Evolutionary conservation across 2,113 vertebrate genomes (phyloP), one percentile per base, ranked within the genome.

Genomic region (Montifringilla adamsi): DNA sequence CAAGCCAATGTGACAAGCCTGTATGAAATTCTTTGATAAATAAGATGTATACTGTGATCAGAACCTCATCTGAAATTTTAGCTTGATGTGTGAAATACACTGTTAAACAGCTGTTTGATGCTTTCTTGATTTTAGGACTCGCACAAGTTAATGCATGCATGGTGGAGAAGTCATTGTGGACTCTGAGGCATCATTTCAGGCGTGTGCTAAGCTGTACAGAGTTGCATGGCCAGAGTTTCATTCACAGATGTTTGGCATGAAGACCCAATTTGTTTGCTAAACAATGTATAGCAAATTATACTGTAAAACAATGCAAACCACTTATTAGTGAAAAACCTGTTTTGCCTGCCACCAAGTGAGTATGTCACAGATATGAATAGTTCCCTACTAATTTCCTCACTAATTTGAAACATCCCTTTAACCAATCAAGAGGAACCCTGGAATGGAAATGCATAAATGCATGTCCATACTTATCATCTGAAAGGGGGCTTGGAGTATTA

Each of bases 41-140:
- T 52, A 68, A 39, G 23, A 33, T 82, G 39, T 49, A 30, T 21
- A 84, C 56, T 70, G n/a, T 83, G 37, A 80, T 79, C n/a, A 80
- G 44, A 55, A 89, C 3, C 8, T 76, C 52, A 73, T 73, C 22
- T 94, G 73, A 86, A 87, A 79, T 60, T 72, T 62, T 78, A 87
- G 28, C 10, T 55, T 75, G 66, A 27, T 0, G 0, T 80, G 33
- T 92, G 56, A 76, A 90, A 60, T 89, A 21, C 30, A 23, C 37
- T 87, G 16, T 84, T 96, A 90, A 97, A 87, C 35, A 15, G 15
- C 22, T 94, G 39, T 95, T 90, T 53, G 37, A 75, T 95, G 91
- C 93, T 98, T 95, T 97, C 96, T 98, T 95, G 96, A 80, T 97
- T 98, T 96, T 96, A 98, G 98, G 97, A 97, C 60, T 95, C 92